Evolutionary conservation across 2,888 invertebrate genomes (phyloP).

Genomic region (Didymodactylos carnosus): DNA sequence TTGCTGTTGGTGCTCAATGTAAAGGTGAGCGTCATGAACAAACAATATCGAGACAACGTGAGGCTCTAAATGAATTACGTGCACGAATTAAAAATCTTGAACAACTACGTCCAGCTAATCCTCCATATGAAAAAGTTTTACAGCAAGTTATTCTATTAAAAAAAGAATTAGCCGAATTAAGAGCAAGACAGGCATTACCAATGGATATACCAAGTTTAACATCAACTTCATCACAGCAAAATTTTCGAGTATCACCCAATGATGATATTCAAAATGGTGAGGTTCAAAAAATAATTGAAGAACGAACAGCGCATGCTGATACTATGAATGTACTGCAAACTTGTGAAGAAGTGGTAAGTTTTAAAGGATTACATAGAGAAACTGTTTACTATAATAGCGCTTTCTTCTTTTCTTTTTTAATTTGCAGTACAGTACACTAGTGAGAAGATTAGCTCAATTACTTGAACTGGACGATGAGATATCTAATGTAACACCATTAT

Average conservation of each 20-base stretch:
- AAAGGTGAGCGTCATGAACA: constrained; percentile 32
- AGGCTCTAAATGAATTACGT: constrained; percentile 31
- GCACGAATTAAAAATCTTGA: constrained; percentile 27
- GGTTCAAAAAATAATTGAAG: constrained; percentile 16
- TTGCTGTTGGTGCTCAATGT: constrained; percentile 32
- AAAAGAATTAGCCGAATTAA: constrained; percentile 32
- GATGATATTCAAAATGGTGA: background rate
- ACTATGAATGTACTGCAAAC: constrained; percentile 29
- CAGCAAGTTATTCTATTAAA: constrained; percentile 29
- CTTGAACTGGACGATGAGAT: background rate
- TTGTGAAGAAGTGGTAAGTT: constrained; percentile 24
- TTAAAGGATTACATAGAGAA: background rate
- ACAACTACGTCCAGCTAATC: constrained; percentile 19
- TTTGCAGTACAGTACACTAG: background rate
- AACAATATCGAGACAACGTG: constrained; percentile 29
- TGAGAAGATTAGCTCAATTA: background rate
- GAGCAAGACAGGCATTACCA: constrained; percentile 22
- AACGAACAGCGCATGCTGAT: constrained; percentile 29
- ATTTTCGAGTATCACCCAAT: background rate
- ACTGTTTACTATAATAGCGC: too few species aligned
- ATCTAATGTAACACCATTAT: background rate
- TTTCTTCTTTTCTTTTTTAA: background rate
- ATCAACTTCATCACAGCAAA: background rate
- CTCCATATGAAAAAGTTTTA: constrained; percentile 29
- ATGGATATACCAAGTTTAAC: constrained; percentile 9